Base-by-base conservation (phyloP, 2,888 invertebrate species). In the Mycalesis mineus region DNA sequence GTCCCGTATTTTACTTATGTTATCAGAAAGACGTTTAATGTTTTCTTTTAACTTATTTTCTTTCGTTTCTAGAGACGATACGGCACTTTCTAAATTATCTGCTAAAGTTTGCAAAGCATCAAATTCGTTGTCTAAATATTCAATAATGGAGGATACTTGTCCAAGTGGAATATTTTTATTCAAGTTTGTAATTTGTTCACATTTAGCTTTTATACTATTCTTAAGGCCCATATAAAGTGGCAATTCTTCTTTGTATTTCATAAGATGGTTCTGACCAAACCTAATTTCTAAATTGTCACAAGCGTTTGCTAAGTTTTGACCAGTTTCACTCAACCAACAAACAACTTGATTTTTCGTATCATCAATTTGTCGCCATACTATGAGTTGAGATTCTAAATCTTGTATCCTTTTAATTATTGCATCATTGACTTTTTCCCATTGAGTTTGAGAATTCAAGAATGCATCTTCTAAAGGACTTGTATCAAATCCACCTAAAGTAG, bases 331-430 rank as follows among this genome's bases (percentile, higher is more conserved):
- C 6, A 97, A 76, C 98, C 98, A 98, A 17, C 93, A 92, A 0
- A 95, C 84, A 2, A 98, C 88, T 75, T 96, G 96, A 63, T 94
- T 94, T 74, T 96, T 96, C 0, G 94, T 93, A 59, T 96, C 95
- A 67, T 96, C 95, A 36, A 98, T 95, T 78, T 97, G 97, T 70
- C 96, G 95, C 97, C 97, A 98, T 53, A 97, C 94, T n/a, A 96
- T 94, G 0, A 95, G 91, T 80, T 98, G 97, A 0, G 96, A 95
- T 82, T 98, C 98, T 50, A 95, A 92, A 54, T 93, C 93, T 77
- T 96, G 96, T 17, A 94, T 93, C 66, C 93, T 92, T 65, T 94
- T 94, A 6, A 94, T 91, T 3, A 95, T 91, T 48, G 92, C 91
- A 62, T 95, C 94, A 68, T 94, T 93, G 0, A 92, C 89, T 64